A percentile compares a stretch with the other conserved stretches of the same genome.
Conservation (phyloP, 2,888 invertebrate species). For the Pseudococcus jackbeardsleyi region DNA sequence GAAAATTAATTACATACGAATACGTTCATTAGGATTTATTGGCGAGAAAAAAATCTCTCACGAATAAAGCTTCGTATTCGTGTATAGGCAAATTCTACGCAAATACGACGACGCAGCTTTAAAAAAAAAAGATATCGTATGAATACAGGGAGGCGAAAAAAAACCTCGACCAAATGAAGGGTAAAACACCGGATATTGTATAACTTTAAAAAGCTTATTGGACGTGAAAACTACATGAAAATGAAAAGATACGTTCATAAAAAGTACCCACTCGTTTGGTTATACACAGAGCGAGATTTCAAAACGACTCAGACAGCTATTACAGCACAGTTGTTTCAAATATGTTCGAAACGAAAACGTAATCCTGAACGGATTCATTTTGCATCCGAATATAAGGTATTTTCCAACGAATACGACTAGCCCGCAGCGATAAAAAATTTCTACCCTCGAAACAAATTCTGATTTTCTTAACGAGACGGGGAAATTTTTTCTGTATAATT, state of each 20-base stretch:
- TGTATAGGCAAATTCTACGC: background rate
- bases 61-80: background rate
- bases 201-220: background rate
- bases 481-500: background rate
- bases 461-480: background rate
- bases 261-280: background rate
- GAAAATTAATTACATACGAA: background rate
- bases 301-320: background rate
- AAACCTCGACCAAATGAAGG: background rate
- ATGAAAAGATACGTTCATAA: background rate
- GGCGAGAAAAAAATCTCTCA: background rate
- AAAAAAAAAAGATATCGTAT: background rate
- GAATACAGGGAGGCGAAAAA: background rate
- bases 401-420: background rate
- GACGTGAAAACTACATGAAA: conserved; percentile 19
- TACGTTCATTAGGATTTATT: background rate
- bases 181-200: background rate
- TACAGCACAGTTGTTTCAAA: background rate
- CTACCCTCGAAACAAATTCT: background rate
- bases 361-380: background rate
- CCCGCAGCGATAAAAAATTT: background rate
- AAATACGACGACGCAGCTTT: background rate
- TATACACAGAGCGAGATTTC: background rate
- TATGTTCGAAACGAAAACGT: background rate
- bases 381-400: background rate